Base-by-base conservation (phyloP, 2,797 vertebrate genomes). In the Sebastes steindachneri region DNA sequence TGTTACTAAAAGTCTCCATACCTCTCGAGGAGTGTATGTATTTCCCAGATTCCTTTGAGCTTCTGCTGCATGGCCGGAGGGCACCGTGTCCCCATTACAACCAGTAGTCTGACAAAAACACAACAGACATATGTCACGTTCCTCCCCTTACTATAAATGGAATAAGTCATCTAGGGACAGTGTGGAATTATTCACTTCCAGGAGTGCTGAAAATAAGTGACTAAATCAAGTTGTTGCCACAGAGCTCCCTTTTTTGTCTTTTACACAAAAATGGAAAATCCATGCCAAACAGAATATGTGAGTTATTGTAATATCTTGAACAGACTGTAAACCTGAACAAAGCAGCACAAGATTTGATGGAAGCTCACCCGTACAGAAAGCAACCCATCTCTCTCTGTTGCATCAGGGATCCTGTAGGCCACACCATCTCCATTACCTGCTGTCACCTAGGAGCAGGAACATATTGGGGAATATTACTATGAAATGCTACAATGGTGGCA, bases 281-380 rank as follows among this genome's bases (percentile, higher is more conserved):
- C 3, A 14, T 2, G 9, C 14, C 14, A 9, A 66, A 65, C 25
- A 17, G 2, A 54, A 26, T 15, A 2, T 3, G 25, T 21, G 41
- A 10, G 19, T 4, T 11, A 17, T 12, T 63, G 3, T 9, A 51
- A 29, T 45, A n/a, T 54, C 8, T 69, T 53, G 9, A 37, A 15
- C 29, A 33, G 2, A 26, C 9, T 5, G 9, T 26, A 2, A 19
- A 65, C 53, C 4, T 53, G 54, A 65, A 58, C 28, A 63, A 57
- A 23, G 6, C 1, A 54, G 5, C 7, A 37, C 5, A 60, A 1
- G 1, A 1, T 29, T 45, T 17, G 6, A 31, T 8, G 21, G 55
- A 17, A 62, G 2, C 84, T 83, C 76, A 93, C 92, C 75, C 58
- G 35, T 7, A 0, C 5, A 21, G 1, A 0, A 5, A 90, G 72